Percentiles rank a stretch among this genome's conserved stretches.
phyloP scores from a whole-genome alignment of 35 echinoderm and acorn worm species.

The Ophioderma brevispina region DNA sequence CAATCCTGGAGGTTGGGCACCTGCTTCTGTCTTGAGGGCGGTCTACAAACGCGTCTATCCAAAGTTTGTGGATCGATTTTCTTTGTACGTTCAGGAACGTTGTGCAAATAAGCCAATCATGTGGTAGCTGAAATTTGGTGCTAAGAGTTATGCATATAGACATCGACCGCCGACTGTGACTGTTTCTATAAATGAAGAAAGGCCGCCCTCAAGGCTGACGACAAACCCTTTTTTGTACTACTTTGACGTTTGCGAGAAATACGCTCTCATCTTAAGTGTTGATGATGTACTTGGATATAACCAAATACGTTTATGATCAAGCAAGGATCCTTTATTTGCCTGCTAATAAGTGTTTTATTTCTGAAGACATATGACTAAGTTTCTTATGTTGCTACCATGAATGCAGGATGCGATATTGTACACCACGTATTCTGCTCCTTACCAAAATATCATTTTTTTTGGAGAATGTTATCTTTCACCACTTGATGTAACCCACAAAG shows the following conservation, averaged over 20 bases:
- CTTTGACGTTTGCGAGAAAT: neutral
- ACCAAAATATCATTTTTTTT: too few relatives aligned
- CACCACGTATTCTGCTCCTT: too few relatives aligned
- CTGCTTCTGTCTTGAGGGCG: conserved; percentile 82
- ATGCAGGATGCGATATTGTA: too few relatives aligned
- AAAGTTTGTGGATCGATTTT: conserved; percentile 87
- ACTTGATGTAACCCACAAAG: too few relatives aligned
- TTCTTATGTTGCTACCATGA: too few relatives aligned
- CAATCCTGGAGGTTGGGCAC: conserved; percentile 99
- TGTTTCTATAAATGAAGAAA: neutral
- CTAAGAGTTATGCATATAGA: neutral
- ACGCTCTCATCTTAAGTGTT: too few relatives aligned
- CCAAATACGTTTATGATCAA: too few relatives aligned
- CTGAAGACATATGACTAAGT: too few relatives aligned
- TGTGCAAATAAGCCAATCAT: conserved; percentile 76
- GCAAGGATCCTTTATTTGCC: too few relatives aligned
- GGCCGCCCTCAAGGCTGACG: neutral
- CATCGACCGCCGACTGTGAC: neutral
- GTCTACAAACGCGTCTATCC: conserved; percentile 99
- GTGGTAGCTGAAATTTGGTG: conserved; percentile 45
- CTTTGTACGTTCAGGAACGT: conserved; percentile 75
- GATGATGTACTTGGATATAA: too few relatives aligned
- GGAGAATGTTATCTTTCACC: too few relatives aligned
- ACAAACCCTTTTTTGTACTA: neutral
- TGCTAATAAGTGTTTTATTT: too few relatives aligned